Conservation (phyloP, 2,113 vertebrate genomes). For the Bombycilla garrulus region DNA sequence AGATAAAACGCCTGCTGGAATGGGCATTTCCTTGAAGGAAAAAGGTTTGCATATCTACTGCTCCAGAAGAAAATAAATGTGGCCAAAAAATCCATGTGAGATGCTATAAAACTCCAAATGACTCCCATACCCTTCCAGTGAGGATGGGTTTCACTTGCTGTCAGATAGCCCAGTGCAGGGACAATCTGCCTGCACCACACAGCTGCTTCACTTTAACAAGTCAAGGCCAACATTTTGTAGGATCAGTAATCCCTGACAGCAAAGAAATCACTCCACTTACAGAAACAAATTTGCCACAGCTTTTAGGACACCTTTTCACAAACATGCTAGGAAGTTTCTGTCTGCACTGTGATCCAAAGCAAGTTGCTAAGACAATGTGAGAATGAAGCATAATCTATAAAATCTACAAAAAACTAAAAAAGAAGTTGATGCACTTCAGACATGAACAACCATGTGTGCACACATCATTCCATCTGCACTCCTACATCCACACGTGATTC, state of each 20-base stretch:
- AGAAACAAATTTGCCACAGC: not conserved
- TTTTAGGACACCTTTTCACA: not conserved
- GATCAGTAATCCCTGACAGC: not conserved
- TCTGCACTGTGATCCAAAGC: not conserved
- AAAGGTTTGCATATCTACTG: not conserved
- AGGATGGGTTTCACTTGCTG: not conserved
- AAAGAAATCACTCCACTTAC: not conserved
- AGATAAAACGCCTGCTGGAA: not conserved
- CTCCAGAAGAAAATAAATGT: not conserved
- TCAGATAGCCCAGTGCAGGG: not conserved
- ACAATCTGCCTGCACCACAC: not conserved
- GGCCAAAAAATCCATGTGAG: not conserved
- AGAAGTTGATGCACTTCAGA: not conserved
- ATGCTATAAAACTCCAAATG: not conserved
- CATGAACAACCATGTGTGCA: not conserved
- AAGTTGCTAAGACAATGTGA: not conserved
- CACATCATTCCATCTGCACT: not conserved
- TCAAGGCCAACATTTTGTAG: not conserved
- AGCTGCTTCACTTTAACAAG: not conserved
- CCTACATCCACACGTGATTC: accelerated
- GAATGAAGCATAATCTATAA: not conserved
- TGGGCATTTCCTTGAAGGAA: not conserved
- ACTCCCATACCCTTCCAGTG: not conserved
- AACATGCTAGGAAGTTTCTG: not conserved
- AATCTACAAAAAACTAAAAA: not conserved